These are phyloP conservation scores for Polylopha cassiicola DNA, from an alignment of 2,888 invertebrate genomes.

Conservation along the genomic window DNA sequence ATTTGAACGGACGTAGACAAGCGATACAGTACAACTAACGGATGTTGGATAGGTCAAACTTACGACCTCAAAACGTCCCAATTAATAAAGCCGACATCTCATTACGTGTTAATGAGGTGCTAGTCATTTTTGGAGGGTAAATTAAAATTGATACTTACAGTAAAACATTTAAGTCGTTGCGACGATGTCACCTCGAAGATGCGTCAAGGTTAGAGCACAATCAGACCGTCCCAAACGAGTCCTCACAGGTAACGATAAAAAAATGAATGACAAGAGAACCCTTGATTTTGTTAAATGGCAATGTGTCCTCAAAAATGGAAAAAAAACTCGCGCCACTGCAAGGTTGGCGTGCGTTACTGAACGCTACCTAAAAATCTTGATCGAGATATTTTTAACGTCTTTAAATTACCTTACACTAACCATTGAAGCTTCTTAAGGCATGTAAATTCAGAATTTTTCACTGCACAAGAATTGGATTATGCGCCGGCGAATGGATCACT, in stretches of 20 bases:
- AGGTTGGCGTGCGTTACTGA: constrained; percentile 45
- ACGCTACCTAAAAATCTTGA: constrained; percentile 26
- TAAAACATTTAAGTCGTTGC: too few relatives aligned
- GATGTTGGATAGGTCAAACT: too few relatives aligned
- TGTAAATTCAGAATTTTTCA: neutral
- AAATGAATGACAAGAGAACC: constrained; percentile 41
- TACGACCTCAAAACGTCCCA: too few relatives aligned
- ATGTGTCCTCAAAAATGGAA: constrained; percentile 52
- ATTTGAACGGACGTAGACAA: neutral
- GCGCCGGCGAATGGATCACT: neutral
- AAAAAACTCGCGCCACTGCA: constrained; percentile 44
- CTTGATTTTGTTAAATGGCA: constrained; percentile 58
- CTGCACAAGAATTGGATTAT: neutral
- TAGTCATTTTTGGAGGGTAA: too few relatives aligned
- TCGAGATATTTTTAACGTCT: neutral
- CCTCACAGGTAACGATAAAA: constrained; percentile 36
- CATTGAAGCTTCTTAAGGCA: constrained; percentile 1
- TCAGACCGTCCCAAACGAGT: constrained; percentile 13
- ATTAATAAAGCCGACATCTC: too few relatives aligned
- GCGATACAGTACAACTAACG: too few relatives aligned
- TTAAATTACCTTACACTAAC: neutral
- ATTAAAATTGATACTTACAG: too few relatives aligned
- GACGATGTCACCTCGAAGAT: constrained; percentile 17
- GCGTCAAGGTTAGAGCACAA: constrained; percentile 14
- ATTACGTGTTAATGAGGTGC: too few relatives aligned